Conservation (phyloP, 2,113 vertebrate genomes). For the Podocnemis expansa region DNA sequence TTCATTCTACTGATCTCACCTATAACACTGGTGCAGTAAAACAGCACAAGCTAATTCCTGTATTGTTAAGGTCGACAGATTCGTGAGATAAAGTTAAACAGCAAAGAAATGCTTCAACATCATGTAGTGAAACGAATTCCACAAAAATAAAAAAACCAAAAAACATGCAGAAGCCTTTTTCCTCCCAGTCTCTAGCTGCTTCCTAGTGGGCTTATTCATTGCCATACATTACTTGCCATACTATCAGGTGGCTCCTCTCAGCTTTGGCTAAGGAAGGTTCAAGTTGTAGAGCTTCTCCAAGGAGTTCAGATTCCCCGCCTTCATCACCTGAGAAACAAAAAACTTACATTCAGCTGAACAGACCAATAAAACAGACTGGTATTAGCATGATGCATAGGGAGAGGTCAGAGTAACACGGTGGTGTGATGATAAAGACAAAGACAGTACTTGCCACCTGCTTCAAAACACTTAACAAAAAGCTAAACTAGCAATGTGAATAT, state of each 20-base stretch:
- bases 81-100: constrained; percentile 73
- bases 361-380: neutral
- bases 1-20: constrained; percentile 66
- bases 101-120: constrained; percentile 78
- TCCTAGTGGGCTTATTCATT: constrained; percentile 78
- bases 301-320: constrained; percentile 86
- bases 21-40: constrained; percentile 74
- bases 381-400: neutral
- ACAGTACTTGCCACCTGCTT: neutral
- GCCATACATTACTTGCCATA: constrained; percentile 91
- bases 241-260: constrained; percentile 97
- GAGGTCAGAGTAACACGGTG: neutral
- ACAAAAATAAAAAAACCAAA: constrained; percentile 74
- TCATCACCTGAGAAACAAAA: constrained; percentile 87
- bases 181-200: constrained; percentile 40
- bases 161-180: constrained; percentile 79
- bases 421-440: neutral
- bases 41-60: constrained; percentile 72
- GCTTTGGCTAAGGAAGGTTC: constrained; percentile 93
- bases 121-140: constrained; percentile 75
- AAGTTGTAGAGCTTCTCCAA: constrained; percentile 87
- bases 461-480: neutral
- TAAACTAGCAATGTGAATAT: neutral
- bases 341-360: constrained; percentile 4
- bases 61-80: constrained; percentile 68